Evolutionary conservation across 2,888 invertebrate species (phyloP), one percentile per base, ranked within the genome.

Genomic region (Apamea crenata): DNA sequence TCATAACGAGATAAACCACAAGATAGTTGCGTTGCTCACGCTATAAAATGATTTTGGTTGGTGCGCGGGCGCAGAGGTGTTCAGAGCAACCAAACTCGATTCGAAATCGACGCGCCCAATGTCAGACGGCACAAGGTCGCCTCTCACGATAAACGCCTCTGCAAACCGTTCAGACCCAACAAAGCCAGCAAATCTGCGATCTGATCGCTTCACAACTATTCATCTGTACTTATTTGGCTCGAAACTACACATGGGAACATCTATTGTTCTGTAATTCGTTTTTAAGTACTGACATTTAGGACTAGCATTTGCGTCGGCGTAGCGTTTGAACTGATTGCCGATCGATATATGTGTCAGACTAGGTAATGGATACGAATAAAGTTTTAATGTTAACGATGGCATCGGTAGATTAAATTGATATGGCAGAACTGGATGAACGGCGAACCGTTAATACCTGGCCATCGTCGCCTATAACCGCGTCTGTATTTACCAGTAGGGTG

Each of bases 61-160:
- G 72, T 89, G 91, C 88, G 91, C 93, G 89, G 92, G 91, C 91
- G 92, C 91, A 91, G 87, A 93, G 91, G 90, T 94, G 90, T 83
- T 83, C 86, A 88, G 85, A 88, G 77, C 89, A 93, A 91, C 88
- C 92, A 94, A 94, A 92, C 91, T 88, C 86, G 89, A 94, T 94
- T 94, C 91, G 93, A 95, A 95, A 95, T 95, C 94, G 90, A 89
- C 90, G 90, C 85, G 89, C 90, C 93, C 96, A 96, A 96, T 96
- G 96, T 95, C 95, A 96, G 93, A 92, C 91, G 82, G 82, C 83
- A 89, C 95, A 96, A 96, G 96, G 96, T 94, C 94, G 91, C 95
- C 95, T 93, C 94, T 96, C 95, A 94, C 95, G 92, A 92, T 92
- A 91, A 91, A 92, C 94, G 92, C 94, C 93, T 93, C 92, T 90